Evolutionary conservation across 2,113 vertebrate genomes (phyloP), one percentile per base, ranked within the genome.

Genomic region (Conger conger): DNA sequence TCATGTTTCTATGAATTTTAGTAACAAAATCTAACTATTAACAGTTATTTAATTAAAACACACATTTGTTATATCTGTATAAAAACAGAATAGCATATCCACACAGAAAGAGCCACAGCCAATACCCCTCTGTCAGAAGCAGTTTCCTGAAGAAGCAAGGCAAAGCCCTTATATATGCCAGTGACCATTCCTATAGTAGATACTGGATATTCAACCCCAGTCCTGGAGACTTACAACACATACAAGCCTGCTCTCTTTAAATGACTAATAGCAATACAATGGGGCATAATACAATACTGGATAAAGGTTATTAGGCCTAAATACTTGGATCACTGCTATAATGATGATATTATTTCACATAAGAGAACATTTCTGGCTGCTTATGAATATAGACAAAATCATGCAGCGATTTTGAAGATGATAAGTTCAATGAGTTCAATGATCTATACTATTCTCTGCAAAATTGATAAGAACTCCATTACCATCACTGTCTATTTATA

Each of bases 241-340:
- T n/a, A 7, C 68, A 73, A 30, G 23, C n/a, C 27, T 11, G 68
- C 68, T 33, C n/a, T 73, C 20, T 73, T 27, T 30, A 73, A 73
- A 73, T 33, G 27, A 73, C 27, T 73, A 30, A 33, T 7, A 33
- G n/a, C 82, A 76, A 76, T 54, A 33, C 76, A 89, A 90, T 88
- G 88, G 88, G 89, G 90, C 87, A 86, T 86, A 87, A 90, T 88
- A 40, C 88, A 86, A 90, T 90, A 91, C 82, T 77, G 87, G 89
- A 92, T 88, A 89, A 86, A 85, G 88, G 88, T 88, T n/a, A 90
- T 85, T 78, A 60, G 36, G 86, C 83, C 87, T 84, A 91, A 91
- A 92, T 80, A 73, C 87, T 50, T 50, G 11, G 45, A 50, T 13
- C 7, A 50, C 45, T 50, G 15, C 45, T 42, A 9, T 42, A 42